Conservation (phyloP, 1,140 invertebrate species). For the Mya arenaria region DNA sequence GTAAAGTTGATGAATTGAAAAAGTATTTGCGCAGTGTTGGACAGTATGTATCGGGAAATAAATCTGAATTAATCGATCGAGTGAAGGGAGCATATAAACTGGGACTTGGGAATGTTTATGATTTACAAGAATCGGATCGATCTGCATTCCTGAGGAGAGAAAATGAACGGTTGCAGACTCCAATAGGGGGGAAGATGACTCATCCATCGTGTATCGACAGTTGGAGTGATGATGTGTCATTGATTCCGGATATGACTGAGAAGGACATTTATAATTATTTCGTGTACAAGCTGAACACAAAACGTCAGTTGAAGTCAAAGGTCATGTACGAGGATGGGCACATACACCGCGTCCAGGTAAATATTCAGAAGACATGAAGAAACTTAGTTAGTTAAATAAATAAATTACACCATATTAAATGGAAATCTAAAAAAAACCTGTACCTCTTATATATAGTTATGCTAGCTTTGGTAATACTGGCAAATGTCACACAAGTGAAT, state of each 20-base stretch:
- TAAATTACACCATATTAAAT: no score
- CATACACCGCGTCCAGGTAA: slow-evolving; percentile 15
- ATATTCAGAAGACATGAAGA: no score
- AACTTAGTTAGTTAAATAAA: no score
- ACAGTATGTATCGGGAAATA: slow-evolving; percentile 24
- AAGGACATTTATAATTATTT: slow-evolving; percentile 46
- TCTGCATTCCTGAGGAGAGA: no score
- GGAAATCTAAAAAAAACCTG: no score
- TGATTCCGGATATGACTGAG: slow-evolving; percentile 24
- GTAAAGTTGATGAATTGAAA: not conserved
- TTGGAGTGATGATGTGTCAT: not conserved
- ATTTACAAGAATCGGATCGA: not conserved
- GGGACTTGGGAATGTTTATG: not conserved
- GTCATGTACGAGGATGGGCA: slow-evolving; percentile 42
- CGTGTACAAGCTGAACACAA: slow-evolving; percentile 19
- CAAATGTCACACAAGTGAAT: no score
- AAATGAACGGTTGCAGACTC: slow-evolving; percentile 13
- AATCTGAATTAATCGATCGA: not conserved
- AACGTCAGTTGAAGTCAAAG: slow-evolving; percentile 39
- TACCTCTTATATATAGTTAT: no score
- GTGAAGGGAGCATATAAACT: slow-evolving; percentile 17
- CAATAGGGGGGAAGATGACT: not conserved
- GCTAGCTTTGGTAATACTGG: no score
- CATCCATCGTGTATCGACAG: slow-evolving; percentile 7
- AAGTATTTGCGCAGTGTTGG: not conserved